phyloP scores from a whole-genome alignment of 2,797 vertebrate species.

The Trachurus trachurus region DNA sequence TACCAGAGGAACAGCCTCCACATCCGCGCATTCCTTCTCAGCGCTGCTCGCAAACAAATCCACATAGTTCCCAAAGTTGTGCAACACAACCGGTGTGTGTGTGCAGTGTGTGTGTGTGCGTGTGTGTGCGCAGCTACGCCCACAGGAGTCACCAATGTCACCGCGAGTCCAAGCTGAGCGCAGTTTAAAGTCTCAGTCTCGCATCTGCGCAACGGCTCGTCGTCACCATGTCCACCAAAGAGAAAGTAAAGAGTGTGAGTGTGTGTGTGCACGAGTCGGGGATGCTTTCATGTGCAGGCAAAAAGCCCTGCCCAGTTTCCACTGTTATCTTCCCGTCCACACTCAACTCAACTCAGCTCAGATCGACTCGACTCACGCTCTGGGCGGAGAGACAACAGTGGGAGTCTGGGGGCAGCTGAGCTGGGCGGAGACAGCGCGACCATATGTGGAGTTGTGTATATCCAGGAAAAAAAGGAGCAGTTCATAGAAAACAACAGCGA shows the following conservation, averaged over 20 bases:
- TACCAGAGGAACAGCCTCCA: constrained; percentile 15
- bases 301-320: constrained; percentile 77
- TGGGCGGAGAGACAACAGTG: constrained; percentile 57
- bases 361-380: constrained; percentile 46
- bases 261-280: constrained; percentile 16
- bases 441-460: constrained; percentile 57
- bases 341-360: constrained; percentile 54
- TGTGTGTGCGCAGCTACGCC: constrained; percentile 35
- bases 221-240: neutral
- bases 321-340: constrained; percentile 75
- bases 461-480: constrained; percentile 27
- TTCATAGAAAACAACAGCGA: neutral
- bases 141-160: constrained; percentile 19
- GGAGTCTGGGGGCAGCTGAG: constrained; percentile 40
- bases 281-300: constrained; percentile 29
- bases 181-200: constrained; percentile 16
- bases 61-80: constrained; percentile 76
- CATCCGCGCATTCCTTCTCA: constrained; percentile 62
- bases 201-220: neutral
- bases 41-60: constrained; percentile 40
- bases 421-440: constrained; percentile 58
- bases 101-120: no score
- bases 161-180: constrained; percentile 7
- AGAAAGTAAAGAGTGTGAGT: constrained; percentile 8
- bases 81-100: constrained; percentile 36